phyloP scores from a whole-genome alignment of 2,113 vertebrate species.

The Amia ocellicauda region DNA sequence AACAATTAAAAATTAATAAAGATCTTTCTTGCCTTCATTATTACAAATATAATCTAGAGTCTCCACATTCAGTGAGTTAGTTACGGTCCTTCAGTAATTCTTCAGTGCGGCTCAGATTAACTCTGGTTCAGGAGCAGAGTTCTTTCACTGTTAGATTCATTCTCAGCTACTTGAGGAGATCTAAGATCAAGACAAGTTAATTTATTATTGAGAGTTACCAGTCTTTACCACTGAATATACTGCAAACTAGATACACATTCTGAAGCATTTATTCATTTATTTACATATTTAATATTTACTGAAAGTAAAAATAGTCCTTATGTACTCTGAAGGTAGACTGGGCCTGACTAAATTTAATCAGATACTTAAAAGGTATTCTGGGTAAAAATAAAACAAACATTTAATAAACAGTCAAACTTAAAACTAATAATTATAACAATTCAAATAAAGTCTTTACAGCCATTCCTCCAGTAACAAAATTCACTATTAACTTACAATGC shows the following conservation, averaged over 20 bases:
- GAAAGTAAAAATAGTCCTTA: not conserved
- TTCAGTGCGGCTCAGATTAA: not conserved
- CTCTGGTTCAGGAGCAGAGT: constrained; percentile 1
- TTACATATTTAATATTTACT: not conserved
- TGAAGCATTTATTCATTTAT: not conserved
- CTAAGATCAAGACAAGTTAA: constrained; percentile 11
- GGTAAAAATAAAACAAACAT: not conserved
- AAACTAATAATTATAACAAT: no score
- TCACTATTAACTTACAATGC: not conserved
- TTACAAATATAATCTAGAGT: no score
- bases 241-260: no score
- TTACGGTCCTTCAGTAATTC: no score
- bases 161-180: constrained; percentile 1
- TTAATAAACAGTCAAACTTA: not conserved
- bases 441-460: not conserved
- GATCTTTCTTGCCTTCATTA: no score
- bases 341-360: not conserved
- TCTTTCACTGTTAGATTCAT: not conserved
- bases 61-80: no score
- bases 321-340: not conserved
- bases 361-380: not conserved
- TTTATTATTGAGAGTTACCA: not conserved
- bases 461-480: constrained; percentile 4
- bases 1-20: no score
- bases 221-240: no score